Evolutionary conservation across 2,113 vertebrate species (phyloP), one percentile per base, ranked within the genome.

Genomic region (Centrocercus urophasianus): DNA sequence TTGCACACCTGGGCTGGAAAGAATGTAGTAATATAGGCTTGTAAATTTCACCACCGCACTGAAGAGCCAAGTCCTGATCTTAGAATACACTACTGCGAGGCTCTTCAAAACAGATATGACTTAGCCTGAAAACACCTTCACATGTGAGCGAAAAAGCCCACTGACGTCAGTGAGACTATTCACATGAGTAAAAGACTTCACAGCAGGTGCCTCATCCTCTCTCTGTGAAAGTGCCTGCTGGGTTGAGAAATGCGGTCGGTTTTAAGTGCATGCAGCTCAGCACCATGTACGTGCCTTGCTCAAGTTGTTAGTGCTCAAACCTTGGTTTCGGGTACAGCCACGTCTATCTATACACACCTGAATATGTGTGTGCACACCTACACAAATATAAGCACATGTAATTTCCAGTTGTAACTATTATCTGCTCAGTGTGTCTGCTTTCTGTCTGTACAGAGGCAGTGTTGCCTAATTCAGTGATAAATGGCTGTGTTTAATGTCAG

Each of bases 151-250:
- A 89, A 93, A 94, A 95, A 83, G 7, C 34, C 79, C 83, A 65
- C 7, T 95, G 87, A 93, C 22, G n/a, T 91, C 83, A 96, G 61
- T 38, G 69, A 89, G 76, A 69, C 60, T 93, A 75, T 71, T 95
- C 85, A 67, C 87, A 87, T 21, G 64, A 86, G 79, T 74, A 74
- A 22, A 88, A 80, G 25, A 38, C 42, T 64, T 65, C 50, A 52
- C 5, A 27, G 72, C 71, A 88, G 38, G 57, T 89, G 65, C 65
- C 82, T 90, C 73, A 65, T 72, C 80, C 78, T 82, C 59, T 61
- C 43, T 75, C 64, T 48, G 25, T 13, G 61, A 71, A 78, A 86
- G 84, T 8, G 18, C 9, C 22, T 36, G 50, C 42, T 22, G 60
- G 22, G 28, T 76, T 93, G 50, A 80, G 63, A 91, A 85, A 47